Percentiles rank a stretch among this genome's conserved stretches.
Evolutionary conservation across 2,888 invertebrate genomes (phyloP).

Genomic region (Zeuzera pyrina): DNA sequence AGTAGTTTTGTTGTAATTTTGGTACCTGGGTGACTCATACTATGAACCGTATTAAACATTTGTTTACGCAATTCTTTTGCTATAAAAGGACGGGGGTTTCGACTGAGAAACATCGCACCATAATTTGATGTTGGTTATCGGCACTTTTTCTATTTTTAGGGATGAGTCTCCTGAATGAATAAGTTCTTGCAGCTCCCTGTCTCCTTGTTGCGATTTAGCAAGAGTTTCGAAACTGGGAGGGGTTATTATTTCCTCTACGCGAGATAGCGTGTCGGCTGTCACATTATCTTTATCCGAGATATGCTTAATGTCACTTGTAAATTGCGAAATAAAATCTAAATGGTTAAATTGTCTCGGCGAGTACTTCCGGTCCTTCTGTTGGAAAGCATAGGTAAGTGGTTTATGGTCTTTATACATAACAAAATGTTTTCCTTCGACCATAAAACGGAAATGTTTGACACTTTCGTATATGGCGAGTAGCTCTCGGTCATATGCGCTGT

Average conservation of each 20-base stretch:
- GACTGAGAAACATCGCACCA: conserved; percentile 14
- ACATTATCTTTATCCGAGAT: conserved; percentile 28
- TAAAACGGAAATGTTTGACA: conserved; percentile 29
- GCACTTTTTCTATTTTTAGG: neutral
- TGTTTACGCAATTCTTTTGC: conserved; percentile 9
- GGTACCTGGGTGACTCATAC: conserved; percentile 17
- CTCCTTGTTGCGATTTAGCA: conserved; percentile 5
- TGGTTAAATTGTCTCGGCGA: conserved; percentile 32
- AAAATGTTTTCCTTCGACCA: conserved; percentile 35
- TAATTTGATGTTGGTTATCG: conserved; percentile 4
- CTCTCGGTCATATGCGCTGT: conserved; percentile 35
- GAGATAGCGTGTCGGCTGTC: conserved; percentile 30
- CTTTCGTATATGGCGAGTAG: conserved; percentile 31
- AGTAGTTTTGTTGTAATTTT: conserved; percentile 19
- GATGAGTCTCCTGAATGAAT: neutral
- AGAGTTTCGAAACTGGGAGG: conserved; percentile 10
- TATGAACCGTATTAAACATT: conserved; percentile 16
- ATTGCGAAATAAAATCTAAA: conserved; percentile 30
- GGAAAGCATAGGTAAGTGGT: conserved; percentile 28
- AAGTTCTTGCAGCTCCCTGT: conserved; percentile 3
- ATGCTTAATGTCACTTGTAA: conserved; percentile 30
- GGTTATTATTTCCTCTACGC: conserved; percentile 16
- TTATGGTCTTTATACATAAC: conserved; percentile 33
- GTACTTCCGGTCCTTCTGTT: conserved; percentile 21
- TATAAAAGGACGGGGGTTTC: conserved; percentile 14